Conservation (phyloP, 92 coral and sea anemone species). For the Epizoanthus rinbou region DNA sequence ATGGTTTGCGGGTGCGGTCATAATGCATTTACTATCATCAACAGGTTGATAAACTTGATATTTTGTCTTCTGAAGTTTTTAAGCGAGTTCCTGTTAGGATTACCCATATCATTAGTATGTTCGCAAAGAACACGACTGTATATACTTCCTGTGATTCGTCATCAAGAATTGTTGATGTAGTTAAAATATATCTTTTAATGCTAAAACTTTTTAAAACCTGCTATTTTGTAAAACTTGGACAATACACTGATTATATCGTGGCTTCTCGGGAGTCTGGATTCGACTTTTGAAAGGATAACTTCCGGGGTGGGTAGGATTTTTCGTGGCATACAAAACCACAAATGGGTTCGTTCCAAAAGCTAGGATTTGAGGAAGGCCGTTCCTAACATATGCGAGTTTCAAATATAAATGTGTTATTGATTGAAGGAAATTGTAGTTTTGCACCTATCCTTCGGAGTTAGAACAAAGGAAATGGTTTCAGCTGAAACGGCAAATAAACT, state of each 20-base stretch:
- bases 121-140: too few relatives aligned
- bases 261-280: not conserved
- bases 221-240: too few relatives aligned
- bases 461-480: not conserved
- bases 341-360: not conserved
- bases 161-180: too few relatives aligned
- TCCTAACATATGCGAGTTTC: too few relatives aligned
- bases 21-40: not conserved
- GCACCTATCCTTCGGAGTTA: not conserved
- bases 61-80: not conserved
- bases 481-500: not conserved
- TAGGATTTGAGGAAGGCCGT: not conserved
- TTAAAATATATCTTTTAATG: too few relatives aligned
- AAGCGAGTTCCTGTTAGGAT: not conserved
- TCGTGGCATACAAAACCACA: not conserved
- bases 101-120: not conserved
- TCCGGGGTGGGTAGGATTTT: constrained; percentile 4
- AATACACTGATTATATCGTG: not conserved
- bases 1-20: not conserved
- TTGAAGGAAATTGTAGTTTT: not conserved
- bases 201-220: too few relatives aligned
- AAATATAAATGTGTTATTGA: too few relatives aligned
- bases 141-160: too few relatives aligned
- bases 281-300: not conserved
- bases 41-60: not conserved